Evolutionary conservation across 2,113 vertebrate genomes (phyloP).

Genomic region (Dicerorhinus sumatrensis): DNA sequence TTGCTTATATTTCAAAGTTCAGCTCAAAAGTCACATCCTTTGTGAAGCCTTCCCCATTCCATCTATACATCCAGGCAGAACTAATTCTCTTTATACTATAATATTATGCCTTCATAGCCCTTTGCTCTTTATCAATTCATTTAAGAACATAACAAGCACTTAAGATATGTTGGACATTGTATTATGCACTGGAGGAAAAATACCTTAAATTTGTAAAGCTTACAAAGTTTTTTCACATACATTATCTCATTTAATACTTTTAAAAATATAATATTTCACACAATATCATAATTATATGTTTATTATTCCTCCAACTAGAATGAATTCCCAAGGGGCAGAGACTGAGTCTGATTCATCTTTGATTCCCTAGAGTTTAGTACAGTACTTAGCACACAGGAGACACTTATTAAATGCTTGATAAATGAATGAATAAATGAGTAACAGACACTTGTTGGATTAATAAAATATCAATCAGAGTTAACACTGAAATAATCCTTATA

Average conservation of each 20-base stretch:
- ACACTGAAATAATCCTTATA: background rate
- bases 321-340: slow-evolving; percentile 1
- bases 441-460: slow-evolving; percentile 42
- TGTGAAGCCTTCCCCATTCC: background rate
- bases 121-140: background rate
- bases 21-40: background rate
- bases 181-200: background rate
- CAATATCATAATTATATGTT: slow-evolving; percentile 29
- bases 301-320: slow-evolving; percentile 53
- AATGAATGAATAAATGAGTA: background rate
- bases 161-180: background rate
- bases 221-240: background rate
- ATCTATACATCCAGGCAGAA: background rate
- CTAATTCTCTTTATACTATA: background rate
- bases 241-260: background rate
- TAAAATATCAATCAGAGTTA: slow-evolving; percentile 38
- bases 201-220: slow-evolving; percentile 1
- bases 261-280: background rate
- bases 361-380: slow-evolving; percentile 42
- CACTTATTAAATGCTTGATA: no score
- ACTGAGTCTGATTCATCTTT: slow-evolving; percentile 27
- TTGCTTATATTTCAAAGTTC: slow-evolving; percentile 13
- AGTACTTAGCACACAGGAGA: background rate
- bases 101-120: background rate
- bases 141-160: slow-evolving; percentile 15